These are phyloP conservation scores for Rhinoraja longicauda DNA, from an alignment of 2,797 vertebrate species.

Conservation along the genomic window DNA sequence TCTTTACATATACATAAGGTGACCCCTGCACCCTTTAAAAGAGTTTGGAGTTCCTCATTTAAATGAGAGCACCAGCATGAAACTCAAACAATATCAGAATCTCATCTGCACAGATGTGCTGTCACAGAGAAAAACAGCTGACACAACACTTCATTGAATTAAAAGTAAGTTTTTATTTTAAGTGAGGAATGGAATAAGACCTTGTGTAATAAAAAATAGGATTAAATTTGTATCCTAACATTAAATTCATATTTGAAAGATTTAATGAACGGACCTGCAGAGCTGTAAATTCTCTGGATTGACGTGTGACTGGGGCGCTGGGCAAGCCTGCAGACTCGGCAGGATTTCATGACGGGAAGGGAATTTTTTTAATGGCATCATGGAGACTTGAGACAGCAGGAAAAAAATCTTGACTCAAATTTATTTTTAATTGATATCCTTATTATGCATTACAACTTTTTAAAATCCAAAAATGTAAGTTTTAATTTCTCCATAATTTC, in stretches of 20 bases:
- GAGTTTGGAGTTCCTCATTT: constrained; percentile 34
- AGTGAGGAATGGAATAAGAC: not conserved
- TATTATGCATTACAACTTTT: not conserved
- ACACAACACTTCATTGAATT: constrained; percentile 18
- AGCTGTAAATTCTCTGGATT: constrained; percentile 24
- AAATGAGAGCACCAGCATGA: constrained; percentile 14
- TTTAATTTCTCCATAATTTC: not conserved
- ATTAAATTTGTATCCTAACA: constrained; percentile 18
- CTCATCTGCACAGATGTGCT: constrained; percentile 35
- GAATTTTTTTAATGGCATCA: not conserved
- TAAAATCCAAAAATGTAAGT: not conserved
- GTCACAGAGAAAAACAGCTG: constrained; percentile 28
- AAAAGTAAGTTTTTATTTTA: constrained; percentile 25
- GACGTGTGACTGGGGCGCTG: not conserved
- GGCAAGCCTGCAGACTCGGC: not conserved
- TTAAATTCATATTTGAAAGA: constrained; percentile 21
- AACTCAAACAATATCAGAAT: constrained; percentile 27
- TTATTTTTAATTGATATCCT: not conserved
- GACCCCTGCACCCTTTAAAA: constrained; percentile 32
- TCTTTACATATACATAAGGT: constrained; percentile 35
- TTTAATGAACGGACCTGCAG: constrained; percentile 29
- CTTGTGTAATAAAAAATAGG: constrained; percentile 1
- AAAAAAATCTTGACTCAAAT: not conserved
- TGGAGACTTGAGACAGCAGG: not conserved
- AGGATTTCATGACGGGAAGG: constrained; percentile 24